Base-by-base conservation (phyloP, 2,113 vertebrate species). In the Dendrocopos noguchii region DNA sequence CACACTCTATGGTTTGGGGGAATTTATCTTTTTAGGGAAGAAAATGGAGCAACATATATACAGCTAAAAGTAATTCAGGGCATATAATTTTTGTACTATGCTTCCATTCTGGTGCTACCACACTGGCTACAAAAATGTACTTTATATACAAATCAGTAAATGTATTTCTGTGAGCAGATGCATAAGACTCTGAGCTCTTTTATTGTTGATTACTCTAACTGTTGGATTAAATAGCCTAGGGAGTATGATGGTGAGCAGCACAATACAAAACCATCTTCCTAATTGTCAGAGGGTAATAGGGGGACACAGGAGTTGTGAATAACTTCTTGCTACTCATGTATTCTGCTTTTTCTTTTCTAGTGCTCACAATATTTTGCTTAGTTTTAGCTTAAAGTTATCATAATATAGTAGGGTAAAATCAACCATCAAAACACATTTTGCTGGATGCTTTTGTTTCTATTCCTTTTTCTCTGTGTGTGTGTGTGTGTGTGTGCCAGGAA, bases 401-500 rank as follows among this genome's bases (percentile, higher is more conserved):
- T n/a, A 63, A 44, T 42, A 73, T 4, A 44, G 53, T 60, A 87
- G 2, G 31, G 12, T 79, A 87, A 91, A 90, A 88, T 59, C 15
- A 88, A 39, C 4, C 13, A 24, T 53, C 10, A 88, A 42, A 73
- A 4, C 2, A 31, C n/a, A 12, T 42, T 84, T 64, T 74, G 7
- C 59, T 55, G 11, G 8, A 28, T 80, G 22, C 25, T 87, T 87
- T 89, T 61, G 47, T 73, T 95, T 87, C 18, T 73, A 25, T 50
- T 84, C 10, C 7, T 64, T 85, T 86, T 77, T 8, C 21, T 6
- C 3, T 6, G 7, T 29, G 60, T 59, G 61, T 50, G 4, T 31
- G 7, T 1, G 0, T 16, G 4, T 31, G 7, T 1, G 0, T 16
- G 10, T 20, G 11, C 25, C 22, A 47, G 28, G n/a, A 70, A 33